These are phyloP conservation scores for Gandaritis pyraliata DNA, from an alignment of 2,888 invertebrate species.

Conservation along the genomic window DNA sequence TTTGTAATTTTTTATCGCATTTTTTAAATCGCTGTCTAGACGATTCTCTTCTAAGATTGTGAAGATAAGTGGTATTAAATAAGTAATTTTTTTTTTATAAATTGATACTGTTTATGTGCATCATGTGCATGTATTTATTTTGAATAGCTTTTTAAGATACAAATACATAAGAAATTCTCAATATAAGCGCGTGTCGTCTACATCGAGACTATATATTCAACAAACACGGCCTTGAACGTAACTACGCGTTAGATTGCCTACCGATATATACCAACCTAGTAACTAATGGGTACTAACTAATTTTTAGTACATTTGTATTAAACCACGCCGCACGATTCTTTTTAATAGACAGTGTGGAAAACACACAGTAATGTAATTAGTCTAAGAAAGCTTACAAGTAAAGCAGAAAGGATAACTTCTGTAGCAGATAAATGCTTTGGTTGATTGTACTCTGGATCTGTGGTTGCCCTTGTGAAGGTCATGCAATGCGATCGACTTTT, in stretches of 20 bases:
- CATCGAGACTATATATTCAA: conserved; percentile 22
- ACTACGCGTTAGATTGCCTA: conserved; percentile 42
- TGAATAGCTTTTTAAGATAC: too few species aligned
- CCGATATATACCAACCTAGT: conserved; percentile 26
- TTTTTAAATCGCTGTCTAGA: neutral
- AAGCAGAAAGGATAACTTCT: neutral
- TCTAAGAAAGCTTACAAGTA: neutral
- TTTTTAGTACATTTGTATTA: conserved; percentile 40
- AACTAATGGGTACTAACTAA: conserved; percentile 52
- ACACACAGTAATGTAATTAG: neutral
- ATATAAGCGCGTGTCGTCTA: conserved; percentile 10
- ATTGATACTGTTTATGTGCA: too few species aligned
- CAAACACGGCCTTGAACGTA: conserved; percentile 46
- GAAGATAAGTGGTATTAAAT: too few species aligned
- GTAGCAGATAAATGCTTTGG: neutral
- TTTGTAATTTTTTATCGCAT: too few species aligned
- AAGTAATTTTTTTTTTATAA: too few species aligned
- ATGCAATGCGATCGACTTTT: conserved; percentile 10
- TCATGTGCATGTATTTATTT: too few species aligned
- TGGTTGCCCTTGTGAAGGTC: conserved; percentile 29
- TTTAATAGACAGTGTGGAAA: neutral
- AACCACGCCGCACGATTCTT: conserved; percentile 6
- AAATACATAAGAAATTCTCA: neutral
- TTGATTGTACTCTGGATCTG: neutral
- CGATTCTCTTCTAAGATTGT: neutral